phyloP scores from a whole-genome alignment of 2,888 invertebrate genomes.

The Tribolium freemani region DNA sequence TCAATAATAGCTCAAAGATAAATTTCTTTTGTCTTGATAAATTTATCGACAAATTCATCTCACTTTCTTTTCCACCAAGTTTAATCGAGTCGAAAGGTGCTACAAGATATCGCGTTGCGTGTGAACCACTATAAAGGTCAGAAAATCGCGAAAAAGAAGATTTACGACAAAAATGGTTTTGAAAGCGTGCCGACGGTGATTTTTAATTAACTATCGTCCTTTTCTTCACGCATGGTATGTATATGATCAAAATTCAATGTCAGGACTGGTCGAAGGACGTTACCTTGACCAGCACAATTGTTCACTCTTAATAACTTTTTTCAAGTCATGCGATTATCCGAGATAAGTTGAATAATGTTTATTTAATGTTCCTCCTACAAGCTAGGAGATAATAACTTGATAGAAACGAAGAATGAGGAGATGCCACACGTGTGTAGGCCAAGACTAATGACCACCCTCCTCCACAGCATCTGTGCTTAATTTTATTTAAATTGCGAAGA shows the following conservation, averaged over 20 bases:
- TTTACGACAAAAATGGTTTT: constrained; percentile 13
- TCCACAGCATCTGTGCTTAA: constrained; percentile 31
- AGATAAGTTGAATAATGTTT: constrained; percentile 13
- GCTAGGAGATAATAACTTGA: constrained; percentile 20
- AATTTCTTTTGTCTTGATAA: constrained; percentile 27
- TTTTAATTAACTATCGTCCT: not conserved
- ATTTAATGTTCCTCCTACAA: constrained; percentile 31
- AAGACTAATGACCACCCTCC: constrained; percentile 31
- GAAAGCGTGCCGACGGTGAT: not conserved
- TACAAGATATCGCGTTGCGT: constrained; percentile 24
- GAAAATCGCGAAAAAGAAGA: not conserved
- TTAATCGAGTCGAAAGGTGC: constrained; percentile 1
- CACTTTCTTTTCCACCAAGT: constrained; percentile 26
- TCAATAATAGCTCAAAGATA: constrained; percentile 32
- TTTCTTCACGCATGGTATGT: not conserved
- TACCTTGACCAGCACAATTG: constrained; percentile 16
- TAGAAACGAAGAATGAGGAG: constrained; percentile 2
- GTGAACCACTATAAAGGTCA: constrained; percentile 21
- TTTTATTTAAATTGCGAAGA: constrained; percentile 25
- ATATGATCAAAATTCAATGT: constrained; percentile 5
- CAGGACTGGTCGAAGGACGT: not conserved
- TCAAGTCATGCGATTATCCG: not conserved
- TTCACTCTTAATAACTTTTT: not conserved
- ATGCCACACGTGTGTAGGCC: constrained; percentile 32
- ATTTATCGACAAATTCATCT: constrained; percentile 15